A percentile compares a stretch with the other conserved stretches of the same genome.
phyloP scores from a whole-genome alignment of 2,113 vertebrate genomes.

The Crocuta crocuta region DNA sequence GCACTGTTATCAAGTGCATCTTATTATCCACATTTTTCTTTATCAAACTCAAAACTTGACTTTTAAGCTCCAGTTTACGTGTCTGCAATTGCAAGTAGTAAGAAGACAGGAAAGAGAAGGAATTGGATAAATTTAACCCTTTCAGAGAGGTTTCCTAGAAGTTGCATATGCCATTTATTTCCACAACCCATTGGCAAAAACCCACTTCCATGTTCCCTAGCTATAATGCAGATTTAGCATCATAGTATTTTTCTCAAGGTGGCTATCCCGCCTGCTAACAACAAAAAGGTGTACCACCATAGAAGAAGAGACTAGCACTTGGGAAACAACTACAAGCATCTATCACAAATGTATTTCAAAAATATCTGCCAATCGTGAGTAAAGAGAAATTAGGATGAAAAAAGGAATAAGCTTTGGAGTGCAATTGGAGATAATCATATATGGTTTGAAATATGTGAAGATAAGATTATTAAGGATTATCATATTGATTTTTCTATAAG shows the following conservation, averaged over 20 bases:
- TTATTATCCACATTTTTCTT: neutral
- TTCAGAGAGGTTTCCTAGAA: neutral
- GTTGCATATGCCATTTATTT: neutral
- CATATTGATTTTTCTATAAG: neutral
- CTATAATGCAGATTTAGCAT: neutral
- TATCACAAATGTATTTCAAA: neutral
- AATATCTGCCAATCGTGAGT: neutral
- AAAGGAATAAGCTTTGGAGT: neutral
- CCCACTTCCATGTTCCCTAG: neutral
- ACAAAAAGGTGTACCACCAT: fast-evolving
- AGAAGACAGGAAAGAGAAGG: neutral
- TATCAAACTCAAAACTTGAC: neutral
- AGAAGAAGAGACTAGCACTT: neutral
- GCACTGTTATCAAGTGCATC: neutral
- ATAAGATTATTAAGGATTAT: neutral
- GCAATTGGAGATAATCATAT: neutral
- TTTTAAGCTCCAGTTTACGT: neutral
- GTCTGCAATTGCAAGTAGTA: neutral
- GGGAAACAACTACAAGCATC: neutral
- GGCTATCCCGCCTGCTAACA: neutral
- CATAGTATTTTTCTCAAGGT: neutral
- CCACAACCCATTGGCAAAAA: neutral
- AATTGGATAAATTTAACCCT: neutral
- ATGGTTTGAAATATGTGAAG: neutral
- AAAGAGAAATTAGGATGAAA: neutral